phyloP scores from a whole-genome alignment of 2,888 invertebrate genomes.

The Tyria jacobaeae region DNA sequence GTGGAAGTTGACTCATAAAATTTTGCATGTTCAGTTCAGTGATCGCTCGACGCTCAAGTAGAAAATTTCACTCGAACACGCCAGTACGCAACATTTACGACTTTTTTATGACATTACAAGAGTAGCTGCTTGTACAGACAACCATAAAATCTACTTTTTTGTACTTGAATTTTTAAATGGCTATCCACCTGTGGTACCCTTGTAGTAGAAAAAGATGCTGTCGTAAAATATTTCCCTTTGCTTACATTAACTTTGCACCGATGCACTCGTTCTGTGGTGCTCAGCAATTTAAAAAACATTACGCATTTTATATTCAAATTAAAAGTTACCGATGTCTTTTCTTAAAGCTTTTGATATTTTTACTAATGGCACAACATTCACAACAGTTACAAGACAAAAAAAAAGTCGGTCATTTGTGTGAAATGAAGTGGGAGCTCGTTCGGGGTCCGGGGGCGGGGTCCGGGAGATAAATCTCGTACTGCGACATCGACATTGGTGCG shows the following conservation, averaged over 20 bases:
- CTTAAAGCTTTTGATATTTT: constrained; percentile 27
- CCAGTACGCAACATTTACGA: constrained; percentile 79
- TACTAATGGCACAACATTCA: constrained; percentile 46
- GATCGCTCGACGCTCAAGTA: constrained; percentile 70
- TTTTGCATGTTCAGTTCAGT: constrained; percentile 73
- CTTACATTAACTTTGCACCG: constrained; percentile 55
- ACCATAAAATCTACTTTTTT: constrained; percentile 69
- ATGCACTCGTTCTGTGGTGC: constrained; percentile 37
- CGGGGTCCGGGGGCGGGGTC: constrained; percentile 55
- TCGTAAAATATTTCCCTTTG: constrained; percentile 53
- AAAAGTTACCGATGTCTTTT: constrained; percentile 38
- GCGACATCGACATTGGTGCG: constrained; percentile 67
- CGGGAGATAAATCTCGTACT: constrained; percentile 67
- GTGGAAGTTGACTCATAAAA: constrained; percentile 70
- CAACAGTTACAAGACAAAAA: constrained; percentile 58
- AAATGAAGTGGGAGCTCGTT: constrained; percentile 56
- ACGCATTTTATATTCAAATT: constrained; percentile 50
- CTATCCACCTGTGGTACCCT: constrained; percentile 39
- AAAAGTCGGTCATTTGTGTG: constrained; percentile 62
- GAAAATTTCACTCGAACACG: constrained; percentile 76
- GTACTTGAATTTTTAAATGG: constrained; percentile 58
- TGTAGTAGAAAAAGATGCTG: constrained; percentile 43
- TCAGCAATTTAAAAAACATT: constrained; percentile 52
- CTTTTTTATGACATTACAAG: constrained; percentile 76
- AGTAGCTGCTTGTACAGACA: constrained; percentile 65